Base-by-base conservation (phyloP, 1,140 invertebrate genomes). In the Bombus waltoni region DNA sequence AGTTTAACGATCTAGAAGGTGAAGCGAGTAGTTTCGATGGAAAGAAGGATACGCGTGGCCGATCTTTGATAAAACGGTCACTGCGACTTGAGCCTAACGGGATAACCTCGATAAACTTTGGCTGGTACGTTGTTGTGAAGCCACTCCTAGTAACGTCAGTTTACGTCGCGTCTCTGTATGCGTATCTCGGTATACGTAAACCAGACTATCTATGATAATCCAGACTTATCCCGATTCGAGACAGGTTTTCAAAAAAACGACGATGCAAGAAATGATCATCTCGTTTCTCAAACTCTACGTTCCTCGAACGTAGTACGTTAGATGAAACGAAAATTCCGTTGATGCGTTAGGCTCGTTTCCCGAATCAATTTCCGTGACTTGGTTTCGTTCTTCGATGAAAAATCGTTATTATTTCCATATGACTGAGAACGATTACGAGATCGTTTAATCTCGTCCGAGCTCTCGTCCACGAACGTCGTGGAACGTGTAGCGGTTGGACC, bases 21-120 rank as follows among this genome's bases (percentile, higher is more conserved):
- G 75, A 42, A 71, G 25, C 74, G 18, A 78, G 28, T 72, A 66
- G 53, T 40, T 83, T 81, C 42, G 40, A 88, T 80, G 53, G 42
- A 70, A 72, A 65, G 68, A 75, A 73, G 76, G 73, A 86, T 85
- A 73, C 79, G 74, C 22, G 44, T 22, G 15, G 28, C 22, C 79
- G 66, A 71, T 83, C 71, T 71, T 65, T 32, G 88, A 90, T 83
- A 88, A 81, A 88, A 85, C 82, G 65, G 44, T 44, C 66, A 53
- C 42, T 57, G 73, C 38, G 79, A 78, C 75, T 66, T 22, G 66
- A 80, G 44, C 42, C 86, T 90, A 90, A 90, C 89, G 89, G 88
- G 83, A 90, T 87, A 86, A 85, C 66, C 47, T 71, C 75, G 86
- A 90, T 90, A 88, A 90, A 90, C 86, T 87, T 90, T 81, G 70